Conservation (phyloP, 2,888 invertebrate species). For the Trissolcus brochymenae region DNA sequence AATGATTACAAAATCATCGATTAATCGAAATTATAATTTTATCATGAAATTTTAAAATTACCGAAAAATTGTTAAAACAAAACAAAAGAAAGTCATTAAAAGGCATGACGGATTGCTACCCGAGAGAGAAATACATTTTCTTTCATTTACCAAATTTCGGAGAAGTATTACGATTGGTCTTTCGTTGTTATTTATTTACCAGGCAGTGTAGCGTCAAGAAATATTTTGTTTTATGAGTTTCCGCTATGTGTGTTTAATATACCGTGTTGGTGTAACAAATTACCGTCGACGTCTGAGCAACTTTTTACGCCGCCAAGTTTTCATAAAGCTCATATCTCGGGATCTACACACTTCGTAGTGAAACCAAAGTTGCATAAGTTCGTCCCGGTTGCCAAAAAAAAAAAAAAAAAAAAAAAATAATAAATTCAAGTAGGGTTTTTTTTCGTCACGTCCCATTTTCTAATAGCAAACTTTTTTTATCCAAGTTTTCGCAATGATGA, state of each 20-base stretch:
- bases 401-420: slow-evolving; percentile 19
- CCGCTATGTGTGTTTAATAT: slow-evolving; percentile 37
- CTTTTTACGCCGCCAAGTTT: slow-evolving; percentile 47
- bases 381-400: slow-evolving; percentile 43
- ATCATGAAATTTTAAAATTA: neutral
- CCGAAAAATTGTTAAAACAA: neutral
- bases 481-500: slow-evolving; percentile 44
- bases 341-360: slow-evolving; percentile 39
- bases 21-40: no score
- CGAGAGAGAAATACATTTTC: no score
- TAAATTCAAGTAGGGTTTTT: slow-evolving; percentile 13
- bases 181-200: slow-evolving; percentile 25
- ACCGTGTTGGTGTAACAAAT: slow-evolving; percentile 48
- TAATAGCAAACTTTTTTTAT: slow-evolving; percentile 49
- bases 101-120: no score
- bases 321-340: slow-evolving; percentile 47
- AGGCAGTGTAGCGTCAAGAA: slow-evolving; percentile 13
- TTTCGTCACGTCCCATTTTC: slow-evolving; percentile 30
- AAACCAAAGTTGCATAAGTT: slow-evolving; percentile 40
- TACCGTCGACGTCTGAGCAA: slow-evolving; percentile 30
- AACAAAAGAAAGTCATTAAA: slow-evolving; percentile 4
- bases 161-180: slow-evolving; percentile 7
- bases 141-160: neutral
- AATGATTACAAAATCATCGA: no score
- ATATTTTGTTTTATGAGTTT: slow-evolving; percentile 41